Evolutionary conservation across 2,888 invertebrate genomes (phyloP).

Genomic region (Aromia moschata): DNA sequence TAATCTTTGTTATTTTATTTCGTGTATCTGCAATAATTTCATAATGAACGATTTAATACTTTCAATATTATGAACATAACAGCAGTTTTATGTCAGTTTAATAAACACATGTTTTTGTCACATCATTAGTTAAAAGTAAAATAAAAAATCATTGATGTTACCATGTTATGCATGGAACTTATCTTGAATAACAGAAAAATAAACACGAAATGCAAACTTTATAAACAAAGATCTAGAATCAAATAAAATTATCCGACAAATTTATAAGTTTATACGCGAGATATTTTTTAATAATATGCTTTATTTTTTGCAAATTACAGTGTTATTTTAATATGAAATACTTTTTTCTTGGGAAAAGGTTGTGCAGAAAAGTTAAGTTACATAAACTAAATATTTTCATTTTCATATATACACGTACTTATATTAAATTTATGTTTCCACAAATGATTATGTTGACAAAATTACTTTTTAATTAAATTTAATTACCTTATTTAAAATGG

Average conservation of each 20-base stretch:
- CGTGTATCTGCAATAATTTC: slow-evolving; percentile 36
- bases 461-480: too few relatives aligned
- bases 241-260: slow-evolving; percentile 22
- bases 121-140: slow-evolving; percentile 40
- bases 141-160: slow-evolving; percentile 41
- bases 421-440: too few relatives aligned
- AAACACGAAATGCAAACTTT: slow-evolving; percentile 33
- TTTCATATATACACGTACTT: too few relatives aligned
- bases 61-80: slow-evolving; percentile 35
- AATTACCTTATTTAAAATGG: too few relatives aligned
- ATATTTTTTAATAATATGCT: slow-evolving; percentile 11
- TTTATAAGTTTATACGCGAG: slow-evolving; percentile 19
- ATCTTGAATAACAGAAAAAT: slow-evolving; percentile 40
- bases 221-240: slow-evolving; percentile 29
- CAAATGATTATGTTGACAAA: too few relatives aligned
- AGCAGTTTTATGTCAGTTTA: slow-evolving; percentile 33
- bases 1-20: slow-evolving; percentile 33
- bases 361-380: too few relatives aligned
- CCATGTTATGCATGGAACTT: slow-evolving; percentile 44
- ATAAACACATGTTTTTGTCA: slow-evolving; percentile 44
- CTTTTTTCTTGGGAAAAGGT: neutral
- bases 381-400: too few relatives aligned
- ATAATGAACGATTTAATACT: slow-evolving; percentile 36
- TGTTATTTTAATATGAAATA: slow-evolving; percentile 7
- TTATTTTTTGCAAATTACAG: slow-evolving; percentile 13